These are phyloP conservation scores for Aricia artaxerxes DNA, from an alignment of 2,888 invertebrate species.

Conservation along the genomic window DNA sequence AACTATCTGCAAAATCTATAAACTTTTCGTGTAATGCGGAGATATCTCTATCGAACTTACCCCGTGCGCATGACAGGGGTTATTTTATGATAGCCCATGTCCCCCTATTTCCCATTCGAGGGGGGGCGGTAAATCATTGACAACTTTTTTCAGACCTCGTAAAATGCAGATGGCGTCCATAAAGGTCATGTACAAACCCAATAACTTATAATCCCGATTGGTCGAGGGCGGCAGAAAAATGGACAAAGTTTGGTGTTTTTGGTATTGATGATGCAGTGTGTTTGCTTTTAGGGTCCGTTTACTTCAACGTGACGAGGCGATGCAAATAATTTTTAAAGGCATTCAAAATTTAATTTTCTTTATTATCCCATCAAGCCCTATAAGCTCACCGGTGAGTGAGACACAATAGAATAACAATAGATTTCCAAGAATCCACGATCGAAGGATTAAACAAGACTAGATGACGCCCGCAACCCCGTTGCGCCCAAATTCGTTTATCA, in stretches of 20 bases:
- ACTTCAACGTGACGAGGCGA: background rate
- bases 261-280: background rate
- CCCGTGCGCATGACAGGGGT: slow-evolving; percentile 67
- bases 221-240: slow-evolving; percentile 4
- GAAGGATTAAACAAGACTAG: too few relatives aligned
- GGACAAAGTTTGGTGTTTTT: background rate
- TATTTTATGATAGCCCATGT: slow-evolving; percentile 64
- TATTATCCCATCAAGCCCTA: too few relatives aligned
- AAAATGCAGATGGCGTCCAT: slow-evolving; percentile 44
- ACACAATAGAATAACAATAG: too few relatives aligned
- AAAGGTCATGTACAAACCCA: slow-evolving; percentile 36
- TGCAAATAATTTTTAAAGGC: too few relatives aligned
- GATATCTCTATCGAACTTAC: slow-evolving; percentile 56
- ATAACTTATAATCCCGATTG: slow-evolving; percentile 27
- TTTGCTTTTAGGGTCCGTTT: background rate
- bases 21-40: slow-evolving; percentile 59
- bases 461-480: too few relatives aligned
- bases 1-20: slow-evolving; percentile 17
- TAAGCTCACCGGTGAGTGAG: too few relatives aligned
- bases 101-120: slow-evolving; percentile 45
- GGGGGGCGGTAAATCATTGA: slow-evolving; percentile 64
- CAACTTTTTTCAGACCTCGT: slow-evolving; percentile 57
- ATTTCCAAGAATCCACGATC: too few relatives aligned
- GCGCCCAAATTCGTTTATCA: too few relatives aligned
- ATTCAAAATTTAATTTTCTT: too few relatives aligned